Base-by-base conservation (phyloP, 2,113 vertebrate species). In the Scomber scombrus region DNA sequence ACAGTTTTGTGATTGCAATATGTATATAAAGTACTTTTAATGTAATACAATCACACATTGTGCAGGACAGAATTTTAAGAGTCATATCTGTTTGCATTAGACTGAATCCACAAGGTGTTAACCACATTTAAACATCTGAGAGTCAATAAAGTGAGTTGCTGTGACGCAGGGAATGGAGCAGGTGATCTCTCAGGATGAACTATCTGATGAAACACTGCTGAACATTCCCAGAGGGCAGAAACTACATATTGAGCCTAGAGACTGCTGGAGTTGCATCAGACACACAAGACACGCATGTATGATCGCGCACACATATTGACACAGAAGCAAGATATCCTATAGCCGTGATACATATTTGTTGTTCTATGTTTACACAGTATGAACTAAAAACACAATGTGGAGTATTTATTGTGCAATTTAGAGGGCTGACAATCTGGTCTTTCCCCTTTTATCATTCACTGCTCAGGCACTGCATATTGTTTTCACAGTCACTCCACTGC, bases 201-300 rank as follows among this genome's bases (percentile, higher is more conserved):
- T 46, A 66, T 85, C 79, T 91, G 89, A 93, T 92, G 90, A 94
- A 94, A 94, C 82, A 56, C 43, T 2, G 65, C n/a, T 72, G 65
- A 55, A 66, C 19, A 76, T 50, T 88, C 89, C 86, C 91, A 77
- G 54, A 82, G 90, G 91, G 67, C 61, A 78, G 2, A 66, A 60
- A 47, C 46, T 81, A 67, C 82, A 63, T 8, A 55, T 34, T 75
- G 91, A 92, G 74, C 76, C 82, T 75, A 15, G 85, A 81, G 85
- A 78, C 77, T 26, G 34, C 26, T 21, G 14, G 3, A 57, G 78
- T 86, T 87, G 78, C 86, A 86, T 90, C 89, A 92, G 80, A 82
- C 73, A 57, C 66, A 51, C 5, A 0, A 72, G 43, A 50, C 46
- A 14, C 21, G 64, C n/a, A 19, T 69, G 56, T 64, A 57, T 52